phyloP scores from a whole-genome alignment of 2,113 vertebrate genomes.

The Cavia aperea region DNA sequence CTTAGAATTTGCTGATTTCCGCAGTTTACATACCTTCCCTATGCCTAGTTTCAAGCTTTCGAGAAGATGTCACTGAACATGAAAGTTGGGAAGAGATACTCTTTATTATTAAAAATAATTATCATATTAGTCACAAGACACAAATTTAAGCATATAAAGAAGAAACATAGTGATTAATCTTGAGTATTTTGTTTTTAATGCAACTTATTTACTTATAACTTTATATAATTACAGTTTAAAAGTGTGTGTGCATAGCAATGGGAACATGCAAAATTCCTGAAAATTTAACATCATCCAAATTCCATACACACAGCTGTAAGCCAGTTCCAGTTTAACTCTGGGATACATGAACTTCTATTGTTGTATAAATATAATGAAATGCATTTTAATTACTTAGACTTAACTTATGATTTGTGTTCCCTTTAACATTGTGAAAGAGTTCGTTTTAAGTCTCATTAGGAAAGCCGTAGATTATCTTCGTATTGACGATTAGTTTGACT shows the following conservation, averaged over 20 bases:
- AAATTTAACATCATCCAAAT: neutral
- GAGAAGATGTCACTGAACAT: neutral
- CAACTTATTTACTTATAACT: neutral
- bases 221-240: neutral
- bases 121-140: neutral
- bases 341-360: neutral
- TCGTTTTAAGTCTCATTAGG: conserved; percentile 24
- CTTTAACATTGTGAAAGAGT: neutral
- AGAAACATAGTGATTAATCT: neutral
- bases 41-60: neutral
- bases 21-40: neutral
- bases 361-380: neutral
- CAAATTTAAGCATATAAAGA: neutral
- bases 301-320: neutral
- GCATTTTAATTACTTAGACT: neutral
- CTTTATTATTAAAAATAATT: neutral
- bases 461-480: neutral
- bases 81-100: neutral
- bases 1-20: neutral
- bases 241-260: neutral
- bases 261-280: neutral
- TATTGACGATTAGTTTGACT: neutral
- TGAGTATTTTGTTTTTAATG: neutral
- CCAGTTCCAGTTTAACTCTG: neutral
- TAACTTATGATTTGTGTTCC: neutral